Conservation (phyloP, 2,113 vertebrate species). For the Pelmatolapia mariae region DNA sequence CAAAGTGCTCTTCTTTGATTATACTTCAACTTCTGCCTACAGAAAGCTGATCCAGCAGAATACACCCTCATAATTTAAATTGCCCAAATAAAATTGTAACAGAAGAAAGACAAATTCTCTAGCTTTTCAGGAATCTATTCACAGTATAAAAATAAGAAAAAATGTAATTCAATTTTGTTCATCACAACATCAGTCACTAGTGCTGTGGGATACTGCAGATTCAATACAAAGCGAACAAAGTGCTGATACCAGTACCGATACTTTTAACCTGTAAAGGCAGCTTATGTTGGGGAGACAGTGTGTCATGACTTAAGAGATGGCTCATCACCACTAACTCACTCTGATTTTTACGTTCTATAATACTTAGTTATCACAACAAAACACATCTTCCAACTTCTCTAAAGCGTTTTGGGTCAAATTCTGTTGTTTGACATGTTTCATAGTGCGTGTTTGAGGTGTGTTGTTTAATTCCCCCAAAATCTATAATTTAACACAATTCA, state of each 20-base stretch:
- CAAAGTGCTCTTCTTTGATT: background rate
- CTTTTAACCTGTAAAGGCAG: background rate
- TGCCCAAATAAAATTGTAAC: background rate
- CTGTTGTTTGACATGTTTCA: background rate
- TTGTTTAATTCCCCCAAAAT: background rate
- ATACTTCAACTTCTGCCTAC: background rate
- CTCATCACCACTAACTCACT: background rate
- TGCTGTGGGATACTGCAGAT: background rate
- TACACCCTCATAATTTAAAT: background rate
- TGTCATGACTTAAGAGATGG: background rate
- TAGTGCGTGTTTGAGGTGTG: background rate
- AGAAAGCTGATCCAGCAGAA: background rate
- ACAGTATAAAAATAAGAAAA: background rate
- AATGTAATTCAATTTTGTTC: background rate
- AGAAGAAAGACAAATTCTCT: background rate
- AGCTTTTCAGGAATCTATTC: background rate
- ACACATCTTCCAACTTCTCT: background rate
- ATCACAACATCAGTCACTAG: background rate
- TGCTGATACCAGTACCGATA: background rate
- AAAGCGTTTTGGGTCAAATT: background rate
- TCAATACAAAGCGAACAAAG: background rate
- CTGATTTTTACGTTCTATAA: rapidly evolving
- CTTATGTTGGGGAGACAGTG: background rate
- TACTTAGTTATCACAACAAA: background rate
- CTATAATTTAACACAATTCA: background rate